A percentile compares a stretch with the other conserved stretches of the same genome.
phyloP scores from a whole-genome alignment of 2,113 vertebrate species.

The Cyanoramphus novaezelandiae region DNA sequence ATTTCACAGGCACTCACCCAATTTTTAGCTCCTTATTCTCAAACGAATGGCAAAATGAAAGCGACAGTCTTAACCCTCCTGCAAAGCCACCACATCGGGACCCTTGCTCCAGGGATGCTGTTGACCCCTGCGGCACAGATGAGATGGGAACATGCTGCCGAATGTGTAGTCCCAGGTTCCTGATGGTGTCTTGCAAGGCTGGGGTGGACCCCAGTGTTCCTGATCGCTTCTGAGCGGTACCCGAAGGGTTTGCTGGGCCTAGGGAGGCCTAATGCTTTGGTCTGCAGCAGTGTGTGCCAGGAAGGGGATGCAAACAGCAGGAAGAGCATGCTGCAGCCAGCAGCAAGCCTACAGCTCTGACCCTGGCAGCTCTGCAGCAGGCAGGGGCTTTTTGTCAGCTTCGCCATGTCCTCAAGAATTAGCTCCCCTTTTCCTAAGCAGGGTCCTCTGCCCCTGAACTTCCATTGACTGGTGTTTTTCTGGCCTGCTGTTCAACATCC shows the following conservation, averaged over 20 bases:
- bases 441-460: neutral
- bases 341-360: neutral
- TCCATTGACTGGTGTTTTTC: neutral
- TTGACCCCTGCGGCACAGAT: neutral
- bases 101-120: neutral
- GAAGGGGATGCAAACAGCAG: neutral
- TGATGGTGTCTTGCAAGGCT: rapidly evolving
- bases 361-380: neutral
- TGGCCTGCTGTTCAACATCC: neutral
- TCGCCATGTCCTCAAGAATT: neutral
- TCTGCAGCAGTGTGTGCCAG: neutral
- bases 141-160: neutral
- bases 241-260: neutral
- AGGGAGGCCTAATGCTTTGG: neutral
- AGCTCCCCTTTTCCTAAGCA: neutral
- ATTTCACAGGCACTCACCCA: conserved; percentile 56
- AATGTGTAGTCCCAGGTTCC: rapidly evolving
- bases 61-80: neutral
- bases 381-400: neutral
- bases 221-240: neutral
- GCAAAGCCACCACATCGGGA: neutral
- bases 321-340: neutral
- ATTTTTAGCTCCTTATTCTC: conserved; percentile 53
- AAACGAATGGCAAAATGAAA: neutral
- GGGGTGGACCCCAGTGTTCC: neutral